A percentile compares a stretch with the other conserved stretches of the same genome.
These are phyloP conservation scores for Corynorhinus townsendii DNA, from an alignment of 2,113 vertebrate genomes.

Conservation along the genomic window DNA sequence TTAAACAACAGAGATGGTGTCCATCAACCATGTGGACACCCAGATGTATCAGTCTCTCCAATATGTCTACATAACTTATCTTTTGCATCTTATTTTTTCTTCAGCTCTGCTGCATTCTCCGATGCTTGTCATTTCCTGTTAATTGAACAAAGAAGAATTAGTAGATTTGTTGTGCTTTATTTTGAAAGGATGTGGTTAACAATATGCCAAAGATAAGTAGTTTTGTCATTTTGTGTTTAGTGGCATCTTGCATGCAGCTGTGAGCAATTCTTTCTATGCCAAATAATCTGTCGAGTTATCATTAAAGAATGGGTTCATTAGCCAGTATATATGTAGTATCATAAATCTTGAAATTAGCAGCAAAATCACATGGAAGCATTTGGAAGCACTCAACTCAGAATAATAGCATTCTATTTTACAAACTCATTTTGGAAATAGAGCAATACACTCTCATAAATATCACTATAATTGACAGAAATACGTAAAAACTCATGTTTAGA, in stretches of 20 bases:
- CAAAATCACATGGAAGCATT: constrained; percentile 15
- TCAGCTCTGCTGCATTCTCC: background rate
- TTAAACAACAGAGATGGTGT: background rate
- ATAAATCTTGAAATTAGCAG: constrained; percentile 66
- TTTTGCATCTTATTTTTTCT: background rate
- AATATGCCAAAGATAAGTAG: constrained; percentile 41
- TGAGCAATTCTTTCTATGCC: constrained; percentile 58
- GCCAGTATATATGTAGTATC: constrained; percentile 58
- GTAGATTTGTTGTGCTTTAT: constrained; percentile 48
- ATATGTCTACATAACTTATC: background rate
- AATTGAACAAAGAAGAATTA: constrained; percentile 44
- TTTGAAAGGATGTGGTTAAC: background rate
- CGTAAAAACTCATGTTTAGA: background rate
- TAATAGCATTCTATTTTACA: background rate
- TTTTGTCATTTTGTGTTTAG: constrained; percentile 62
- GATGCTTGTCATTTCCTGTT: background rate
- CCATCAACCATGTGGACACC: background rate
- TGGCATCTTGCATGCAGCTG: constrained; percentile 69
- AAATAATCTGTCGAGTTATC: constrained; percentile 57
- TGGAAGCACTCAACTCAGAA: constrained; percentile 10
- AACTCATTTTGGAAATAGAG: background rate
- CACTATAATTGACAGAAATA: background rate
- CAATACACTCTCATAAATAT: background rate
- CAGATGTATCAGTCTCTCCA: background rate
- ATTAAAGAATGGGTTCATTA: constrained; percentile 59